Conservation (phyloP, 2,113 vertebrate species). For the Percopsis transmontana region DNA sequence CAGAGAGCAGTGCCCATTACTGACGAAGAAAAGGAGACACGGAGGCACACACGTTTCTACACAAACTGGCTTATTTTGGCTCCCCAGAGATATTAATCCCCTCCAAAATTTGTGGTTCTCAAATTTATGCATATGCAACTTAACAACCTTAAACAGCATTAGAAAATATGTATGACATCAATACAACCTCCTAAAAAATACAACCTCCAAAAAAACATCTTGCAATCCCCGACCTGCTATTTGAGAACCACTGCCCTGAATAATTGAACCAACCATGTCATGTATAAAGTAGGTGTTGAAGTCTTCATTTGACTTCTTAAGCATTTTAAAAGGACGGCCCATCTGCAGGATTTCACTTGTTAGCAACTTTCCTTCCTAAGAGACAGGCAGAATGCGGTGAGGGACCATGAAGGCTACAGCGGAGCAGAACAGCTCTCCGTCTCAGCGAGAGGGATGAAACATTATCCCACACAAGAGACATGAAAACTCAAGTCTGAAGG, state of each 20-base stretch:
- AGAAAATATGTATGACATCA: no score
- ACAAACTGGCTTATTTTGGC: slow-evolving; percentile 39
- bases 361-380: slow-evolving; percentile 67
- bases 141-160: no score
- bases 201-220: no score
- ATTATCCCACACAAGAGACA: slow-evolving; percentile 48
- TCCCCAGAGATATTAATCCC: slow-evolving; percentile 43
- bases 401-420: background rate
- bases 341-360: slow-evolving; percentile 75
- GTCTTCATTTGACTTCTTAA: slow-evolving; percentile 53
- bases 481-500: slow-evolving; percentile 21
- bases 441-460: slow-evolving; percentile 60
- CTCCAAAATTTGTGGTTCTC: background rate
- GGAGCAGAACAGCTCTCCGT: slow-evolving; percentile 61
- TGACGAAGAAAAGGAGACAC: background rate
- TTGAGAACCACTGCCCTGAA: slow-evolving; percentile 9
- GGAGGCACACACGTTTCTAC: background rate
- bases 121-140: no score
- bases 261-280: slow-evolving; percentile 39
- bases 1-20: slow-evolving; percentile 39
- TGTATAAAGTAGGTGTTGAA: slow-evolving; percentile 48
- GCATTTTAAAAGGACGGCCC: slow-evolving; percentile 69
- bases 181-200: no score
- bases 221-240: no score
- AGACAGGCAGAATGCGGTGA: slow-evolving; percentile 56